Evolutionary conservation across 2,888 invertebrate genomes (phyloP), one percentile per base, ranked within the genome.

Genomic region (Phyllotreta cruciferae): DNA sequence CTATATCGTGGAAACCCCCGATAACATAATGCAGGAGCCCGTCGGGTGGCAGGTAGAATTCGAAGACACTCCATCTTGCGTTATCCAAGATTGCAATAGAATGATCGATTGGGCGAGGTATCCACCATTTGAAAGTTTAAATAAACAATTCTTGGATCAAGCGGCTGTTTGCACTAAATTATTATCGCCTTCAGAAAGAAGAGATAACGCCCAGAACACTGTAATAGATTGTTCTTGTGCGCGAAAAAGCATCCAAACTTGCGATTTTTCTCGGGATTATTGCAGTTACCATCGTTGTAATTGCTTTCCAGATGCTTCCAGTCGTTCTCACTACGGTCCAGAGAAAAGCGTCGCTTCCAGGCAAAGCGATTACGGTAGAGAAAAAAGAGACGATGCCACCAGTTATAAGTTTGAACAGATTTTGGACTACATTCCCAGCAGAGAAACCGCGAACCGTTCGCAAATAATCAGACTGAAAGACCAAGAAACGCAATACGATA

Each of bases 1-100:
- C 5, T 80, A 78, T 70, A 68, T 79, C 8, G 67, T 75, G 3
- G 78, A 79, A 66, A 75, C 75, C 0, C 75, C 77, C 6, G 70
- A 73, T 57, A 74, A 70, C 37, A 70, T 68, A 60, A 69, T 66
- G 11, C 71, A 70, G 8, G 74, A 73, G 61, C 79, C 79, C 1
- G 71, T 73, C 41, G 79, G 79, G 8, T 80, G 80, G 80, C 77
- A 80, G 63, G 71, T 80, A 3, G 79, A 80, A 68, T 78, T 79
- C 60, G 70, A 73, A 50, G 80, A 78, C 62, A 79, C 79, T 1
- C 79, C 79, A 6, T 77, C 79, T 0, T 70, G 68, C 56, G 75
- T 80, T 13, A 75, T 77, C 45, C 68, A 71, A 47, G 74, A 75
- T 58, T 79, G 78, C 60, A 72, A 75, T 45, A 74, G 76, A 63